phyloP scores from a whole-genome alignment of 2,113 vertebrate species.

The Ceratotherium simum region DNA sequence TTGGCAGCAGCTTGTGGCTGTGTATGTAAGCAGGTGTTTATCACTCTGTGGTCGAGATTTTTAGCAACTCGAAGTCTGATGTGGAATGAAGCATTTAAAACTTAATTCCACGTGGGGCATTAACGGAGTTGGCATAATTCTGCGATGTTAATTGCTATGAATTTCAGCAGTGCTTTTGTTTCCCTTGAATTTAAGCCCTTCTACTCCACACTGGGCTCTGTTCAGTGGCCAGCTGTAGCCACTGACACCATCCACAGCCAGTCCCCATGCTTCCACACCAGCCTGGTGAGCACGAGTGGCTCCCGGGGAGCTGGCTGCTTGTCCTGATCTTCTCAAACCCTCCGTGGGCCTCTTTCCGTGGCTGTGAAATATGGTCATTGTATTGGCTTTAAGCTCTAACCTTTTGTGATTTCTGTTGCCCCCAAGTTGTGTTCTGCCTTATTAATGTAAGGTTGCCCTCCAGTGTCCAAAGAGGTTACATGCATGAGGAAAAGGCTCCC shows the following conservation, averaged over 20 bases:
- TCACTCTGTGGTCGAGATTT: background rate
- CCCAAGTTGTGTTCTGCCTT: background rate
- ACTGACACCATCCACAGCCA: background rate
- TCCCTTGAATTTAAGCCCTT: background rate
- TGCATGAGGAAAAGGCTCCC: background rate
- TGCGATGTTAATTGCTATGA: background rate
- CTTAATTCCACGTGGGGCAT: background rate
- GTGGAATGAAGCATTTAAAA: background rate
- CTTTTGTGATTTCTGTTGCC: background rate
- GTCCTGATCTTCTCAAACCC: background rate
- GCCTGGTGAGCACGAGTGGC: background rate
- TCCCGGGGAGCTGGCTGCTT: background rate
- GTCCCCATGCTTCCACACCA: background rate
- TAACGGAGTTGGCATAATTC: background rate
- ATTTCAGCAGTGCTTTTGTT: background rate
- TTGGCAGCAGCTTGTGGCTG: background rate
- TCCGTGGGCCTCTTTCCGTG: background rate
- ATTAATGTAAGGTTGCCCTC: constrained; percentile 7
- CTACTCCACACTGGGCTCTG: background rate
- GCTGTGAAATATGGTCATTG: background rate
- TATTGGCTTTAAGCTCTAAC: background rate
- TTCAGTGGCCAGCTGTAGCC: background rate
- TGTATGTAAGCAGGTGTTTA: background rate
- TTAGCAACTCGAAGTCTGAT: background rate
- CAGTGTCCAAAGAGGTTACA: background rate